Conservation (phyloP, 2,113 vertebrate genomes). For the Campylomormyrus tamandua region DNA sequence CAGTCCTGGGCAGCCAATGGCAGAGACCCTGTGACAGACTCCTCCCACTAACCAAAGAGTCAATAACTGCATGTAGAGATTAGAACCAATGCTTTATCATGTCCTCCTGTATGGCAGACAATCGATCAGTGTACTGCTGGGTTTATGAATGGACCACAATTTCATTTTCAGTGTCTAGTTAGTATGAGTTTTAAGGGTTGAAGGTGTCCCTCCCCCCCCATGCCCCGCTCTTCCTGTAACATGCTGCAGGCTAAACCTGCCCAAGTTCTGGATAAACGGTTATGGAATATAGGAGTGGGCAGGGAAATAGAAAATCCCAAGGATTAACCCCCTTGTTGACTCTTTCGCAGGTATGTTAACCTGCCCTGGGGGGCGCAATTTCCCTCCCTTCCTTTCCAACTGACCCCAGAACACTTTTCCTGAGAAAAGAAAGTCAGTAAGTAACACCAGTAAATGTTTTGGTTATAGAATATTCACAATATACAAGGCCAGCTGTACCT, state of each 20-base stretch:
- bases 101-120: not conserved
- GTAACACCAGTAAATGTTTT: not conserved
- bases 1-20: not conserved
- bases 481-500: not conserved
- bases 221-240: not conserved
- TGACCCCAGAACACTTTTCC: not conserved
- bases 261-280: not conserved
- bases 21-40: not conserved
- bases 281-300: not conserved
- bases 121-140: not conserved
- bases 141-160: not conserved
- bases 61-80: constrained; percentile 4
- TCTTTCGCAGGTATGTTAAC: not conserved
- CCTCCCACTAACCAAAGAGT: not conserved
- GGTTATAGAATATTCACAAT: not conserved
- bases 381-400: not conserved
- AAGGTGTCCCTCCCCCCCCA: not conserved
- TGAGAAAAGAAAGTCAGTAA: not conserved
- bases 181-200: not conserved
- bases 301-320: not conserved
- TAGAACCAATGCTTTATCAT: not conserved
- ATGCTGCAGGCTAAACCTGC: not conserved
- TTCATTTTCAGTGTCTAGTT: not conserved
- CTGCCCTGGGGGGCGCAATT: not conserved
- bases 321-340: not conserved